Evolutionary conservation across 2,113 vertebrate genomes (phyloP), one percentile per base, ranked within the genome.

Genomic region (Henicopernis longicauda): DNA sequence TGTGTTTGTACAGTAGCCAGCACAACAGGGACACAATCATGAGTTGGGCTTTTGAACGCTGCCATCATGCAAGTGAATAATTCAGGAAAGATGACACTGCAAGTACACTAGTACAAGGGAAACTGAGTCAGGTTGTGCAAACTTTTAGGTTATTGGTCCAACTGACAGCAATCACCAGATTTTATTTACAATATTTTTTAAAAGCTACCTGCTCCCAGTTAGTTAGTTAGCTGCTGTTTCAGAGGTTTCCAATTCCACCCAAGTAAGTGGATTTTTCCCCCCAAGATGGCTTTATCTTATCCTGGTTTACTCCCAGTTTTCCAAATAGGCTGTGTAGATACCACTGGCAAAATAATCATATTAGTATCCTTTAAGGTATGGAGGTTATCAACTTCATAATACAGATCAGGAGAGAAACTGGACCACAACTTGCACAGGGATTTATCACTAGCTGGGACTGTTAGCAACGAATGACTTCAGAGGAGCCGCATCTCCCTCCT

Each of bases 11-110:
- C 25, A 55, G 54, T 19, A 72, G 32, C 20, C 58, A 86, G 34
- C 27, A 45, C 0, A 7, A 31, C 0, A 59, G 11, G 16, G 14
- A 34, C 7, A 50, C 3, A 31, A 7, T 10, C 9, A 9, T 18
- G 21, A 59, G 13, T 23, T 59, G 38, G 21, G 22, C 12, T 52
- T 89, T 74, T 1, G 1, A 50, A 66, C 31, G 38, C 42, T 16
- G 21, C 7, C 21, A 18, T 34, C 32, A 29, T 6, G 10, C 38
- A 82, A 59, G 20, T n/a, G 61, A 76, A 7, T 47, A 57, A 49
- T 18, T 74, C 44, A 63, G 25, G 32, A 49, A 59, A 67, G 34
- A 59, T 20, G 18, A 57, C 1, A 27, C 32, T 19, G 10, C 17
- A 91, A 20, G 14, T 31, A 13, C 23, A 76, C 14, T 21, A 36